Evolutionary conservation across 2,888 invertebrate species (phyloP).

Genomic region (Drosophila acutilabella): DNA sequence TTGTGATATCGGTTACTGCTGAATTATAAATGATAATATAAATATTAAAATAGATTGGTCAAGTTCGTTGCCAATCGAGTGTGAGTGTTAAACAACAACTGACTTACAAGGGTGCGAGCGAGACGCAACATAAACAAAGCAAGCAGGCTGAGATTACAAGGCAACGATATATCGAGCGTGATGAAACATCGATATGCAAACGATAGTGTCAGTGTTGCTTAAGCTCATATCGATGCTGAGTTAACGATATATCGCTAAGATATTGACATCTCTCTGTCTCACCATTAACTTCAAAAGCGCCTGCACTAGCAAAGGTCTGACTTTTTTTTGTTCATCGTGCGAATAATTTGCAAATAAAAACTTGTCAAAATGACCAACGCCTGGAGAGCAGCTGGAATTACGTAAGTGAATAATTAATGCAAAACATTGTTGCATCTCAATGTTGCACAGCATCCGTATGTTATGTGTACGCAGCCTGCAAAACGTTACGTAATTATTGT

Average conservation of each 20-base stretch:
- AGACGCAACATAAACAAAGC: constrained; percentile 62
- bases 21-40: background rate
- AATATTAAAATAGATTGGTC: background rate
- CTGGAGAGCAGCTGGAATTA: constrained; percentile 94
- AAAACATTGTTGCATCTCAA: background rate
- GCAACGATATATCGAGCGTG: constrained; percentile 17
- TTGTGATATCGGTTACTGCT: background rate
- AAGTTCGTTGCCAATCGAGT: constrained; percentile 17
- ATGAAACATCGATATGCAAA: constrained; percentile 12
- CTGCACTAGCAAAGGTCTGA: constrained; percentile 41
- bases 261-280: constrained; percentile 17
- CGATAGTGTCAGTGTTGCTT: constrained; percentile 2
- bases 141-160: constrained; percentile 2
- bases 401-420: constrained; percentile 87
- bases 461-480: constrained; percentile 3
- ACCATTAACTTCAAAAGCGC: constrained; percentile 43
- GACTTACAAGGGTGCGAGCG: constrained; percentile 36
- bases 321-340: constrained; percentile 40
- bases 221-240: background rate
- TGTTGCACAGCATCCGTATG: background rate
- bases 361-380: constrained; percentile 88
- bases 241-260: constrained; percentile 19
- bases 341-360: constrained; percentile 45
- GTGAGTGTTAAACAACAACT: constrained; percentile 47
- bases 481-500: constrained; percentile 69